phyloP scores from a whole-genome alignment of 2,797 vertebrate genomes.

The Myotis myotis region DNA sequence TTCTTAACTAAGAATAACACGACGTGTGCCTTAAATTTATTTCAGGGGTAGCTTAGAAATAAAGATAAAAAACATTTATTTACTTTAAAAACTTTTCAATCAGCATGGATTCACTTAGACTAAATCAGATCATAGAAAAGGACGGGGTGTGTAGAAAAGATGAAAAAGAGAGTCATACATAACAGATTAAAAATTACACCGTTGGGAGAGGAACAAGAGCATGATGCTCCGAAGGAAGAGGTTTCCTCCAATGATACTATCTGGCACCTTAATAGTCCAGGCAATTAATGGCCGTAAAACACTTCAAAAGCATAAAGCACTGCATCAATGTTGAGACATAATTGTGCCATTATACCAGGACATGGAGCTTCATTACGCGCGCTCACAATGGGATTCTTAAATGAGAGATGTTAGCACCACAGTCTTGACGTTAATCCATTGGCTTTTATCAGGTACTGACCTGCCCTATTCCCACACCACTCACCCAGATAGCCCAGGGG shows the following conservation, averaged over 20 bases:
- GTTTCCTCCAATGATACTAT: background rate
- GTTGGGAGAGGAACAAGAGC: background rate
- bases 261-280: background rate
- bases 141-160: background rate
- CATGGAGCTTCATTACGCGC: fast-evolving
- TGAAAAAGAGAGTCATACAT: background rate
- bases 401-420: background rate
- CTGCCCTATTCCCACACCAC: background rate
- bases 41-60: background rate
- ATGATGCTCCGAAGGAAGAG: background rate
- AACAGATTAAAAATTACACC: background rate
- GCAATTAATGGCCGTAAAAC: conserved; percentile 27
- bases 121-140: background rate
- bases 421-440: background rate
- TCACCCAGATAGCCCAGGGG: background rate
- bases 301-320: background rate
- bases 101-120: background rate
- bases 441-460: background rate
- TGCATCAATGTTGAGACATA: background rate
- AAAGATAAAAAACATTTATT: background rate
- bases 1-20: background rate
- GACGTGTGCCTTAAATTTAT: background rate
- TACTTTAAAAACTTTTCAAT: background rate
- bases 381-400: background rate
- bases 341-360: background rate